Evolutionary conservation across 2,888 invertebrate genomes (phyloP), one percentile per base, ranked within the genome.

Genomic region (Pantelozetes paolii): DNA sequence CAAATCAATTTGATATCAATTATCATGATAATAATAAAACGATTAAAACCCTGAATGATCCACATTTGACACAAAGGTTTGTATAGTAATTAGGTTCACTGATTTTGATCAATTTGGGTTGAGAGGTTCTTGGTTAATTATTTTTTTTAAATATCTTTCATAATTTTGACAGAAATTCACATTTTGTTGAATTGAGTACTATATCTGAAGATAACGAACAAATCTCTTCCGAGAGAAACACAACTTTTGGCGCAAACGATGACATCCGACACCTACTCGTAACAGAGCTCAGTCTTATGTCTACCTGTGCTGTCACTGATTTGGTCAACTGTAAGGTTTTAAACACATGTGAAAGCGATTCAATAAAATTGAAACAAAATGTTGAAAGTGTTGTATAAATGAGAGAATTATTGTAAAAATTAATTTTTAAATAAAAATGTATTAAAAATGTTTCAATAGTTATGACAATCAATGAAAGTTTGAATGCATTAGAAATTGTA

Each of bases 151-250:
- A 28, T 59, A 28, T 18, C 18, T 59, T 3, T 59, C 9, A 26
- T 32, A 28, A 2, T 40, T 11, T 69, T 69, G 1, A 20, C 18
- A 69, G 69, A 45, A 69, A 69, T 45, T 69, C 45, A 18, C 64
- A 64, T 40, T 64, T 64, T 40, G 45, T 69, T 11, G 69, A 69
- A 69, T 69, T 69, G 45, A 69, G 69, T 28, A 69, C 69, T 45
- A 69, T 69, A 69, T 69, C 69, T 42, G 69, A 69, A 69, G 67
- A 67, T 67, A 67, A 67, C 42, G 69, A 69, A 45, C 69, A 69
- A 28, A 69, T 45, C 23, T 69, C 69, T 9, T 69, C 69, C 8
- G 69, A 69, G 5, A 69, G 23, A 26, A 69, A 69, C 28, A 45
- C 69, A 26, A 45, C 69, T 2, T 15, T 69, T 6, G 69, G 69